phyloP scores from a whole-genome alignment of 2,888 invertebrate species.

The Heliconius hortense region DNA sequence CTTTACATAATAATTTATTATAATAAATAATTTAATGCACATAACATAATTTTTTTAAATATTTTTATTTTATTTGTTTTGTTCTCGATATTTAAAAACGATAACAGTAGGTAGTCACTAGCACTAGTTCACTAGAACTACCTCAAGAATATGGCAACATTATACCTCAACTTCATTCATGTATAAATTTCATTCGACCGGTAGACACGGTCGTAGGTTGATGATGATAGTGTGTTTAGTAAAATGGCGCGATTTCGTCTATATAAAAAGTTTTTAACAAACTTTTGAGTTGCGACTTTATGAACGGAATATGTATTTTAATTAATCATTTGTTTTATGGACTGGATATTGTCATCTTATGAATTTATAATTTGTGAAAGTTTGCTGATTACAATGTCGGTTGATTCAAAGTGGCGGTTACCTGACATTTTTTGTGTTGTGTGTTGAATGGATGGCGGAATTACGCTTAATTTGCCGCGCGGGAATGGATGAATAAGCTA shows the following conservation, averaged over 20 bases:
- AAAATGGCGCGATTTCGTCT: constrained; percentile 75
- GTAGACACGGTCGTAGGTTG: constrained; percentile 52
- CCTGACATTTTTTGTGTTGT: constrained; percentile 81
- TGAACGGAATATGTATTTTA: constrained; percentile 36
- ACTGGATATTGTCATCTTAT: constrained; percentile 42
- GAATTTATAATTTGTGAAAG: constrained; percentile 58
- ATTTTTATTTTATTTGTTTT: not conserved
- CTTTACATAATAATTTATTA: not conserved
- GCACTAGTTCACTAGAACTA: not conserved
- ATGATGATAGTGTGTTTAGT: constrained; percentile 45
- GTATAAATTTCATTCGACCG: constrained; percentile 65
- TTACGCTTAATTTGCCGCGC: constrained; percentile 73
- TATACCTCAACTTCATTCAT: constrained; percentile 26
- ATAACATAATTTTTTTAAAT: not conserved
- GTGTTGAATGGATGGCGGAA: constrained; percentile 78
- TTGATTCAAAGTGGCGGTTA: constrained; percentile 82
- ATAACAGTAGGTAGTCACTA: not conserved
- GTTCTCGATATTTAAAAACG: not conserved
- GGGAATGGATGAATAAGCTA: constrained; percentile 75
- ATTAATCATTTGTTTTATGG: constrained; percentile 49
- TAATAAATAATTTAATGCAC: not conserved
- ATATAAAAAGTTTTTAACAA: constrained; percentile 67
- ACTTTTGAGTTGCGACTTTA: constrained; percentile 60
- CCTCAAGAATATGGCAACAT: constrained; percentile 31
- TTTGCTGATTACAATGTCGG: constrained; percentile 78